Evolutionary conservation across 2,797 vertebrate genomes (phyloP), one percentile per base, ranked within the genome.

Genomic region (Chelmon rostratus): DNA sequence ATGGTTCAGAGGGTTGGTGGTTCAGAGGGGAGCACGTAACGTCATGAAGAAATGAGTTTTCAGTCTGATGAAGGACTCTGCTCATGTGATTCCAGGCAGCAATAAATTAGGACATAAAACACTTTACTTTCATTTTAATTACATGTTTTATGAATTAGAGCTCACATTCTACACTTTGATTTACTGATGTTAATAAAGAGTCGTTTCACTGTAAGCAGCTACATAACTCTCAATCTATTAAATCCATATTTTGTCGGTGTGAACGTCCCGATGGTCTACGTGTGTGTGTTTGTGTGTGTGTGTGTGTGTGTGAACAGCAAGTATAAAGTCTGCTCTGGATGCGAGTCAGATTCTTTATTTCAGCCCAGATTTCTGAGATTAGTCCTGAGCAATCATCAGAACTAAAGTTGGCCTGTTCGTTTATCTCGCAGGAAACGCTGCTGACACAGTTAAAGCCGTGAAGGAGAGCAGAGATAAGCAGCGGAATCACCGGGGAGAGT

Each of bases 31-130:
- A 83, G 69, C 8, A 11, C 37, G 61, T 49, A 62, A 53, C 3
- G 23, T 73, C 65, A 40, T 33, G 18, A 64, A 80, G 73, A 82
- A 78, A 87, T 77, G 16, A 79, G 73, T 54, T 85, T 78, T 68
- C 67, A 31, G 57, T 28, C 53, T 79, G 73, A 87, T 73, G 65
- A 68, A 84, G 56, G 53, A 76, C 25, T 56, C 19, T 11, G 21
- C 53, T 68, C 19, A 6, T 69, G 58, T 46, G 38, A 54, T 33
- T 54, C 56, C 4, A 71, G 3, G 25, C 31, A 53, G n/a, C 16
- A 11, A 4, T 35, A 19, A 25, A 63, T 70, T 15, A 63, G 40
- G 1, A 58, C 58, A 69, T 68, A 59, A 78, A 75, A 59, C 54
- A 33, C 49, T 19, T 56, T 53, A 50, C 42, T 68, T 38, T 35